These are phyloP conservation scores for Calliphora vomitoria DNA, from an alignment of 2,888 invertebrate species.

Conservation along the genomic window DNA sequence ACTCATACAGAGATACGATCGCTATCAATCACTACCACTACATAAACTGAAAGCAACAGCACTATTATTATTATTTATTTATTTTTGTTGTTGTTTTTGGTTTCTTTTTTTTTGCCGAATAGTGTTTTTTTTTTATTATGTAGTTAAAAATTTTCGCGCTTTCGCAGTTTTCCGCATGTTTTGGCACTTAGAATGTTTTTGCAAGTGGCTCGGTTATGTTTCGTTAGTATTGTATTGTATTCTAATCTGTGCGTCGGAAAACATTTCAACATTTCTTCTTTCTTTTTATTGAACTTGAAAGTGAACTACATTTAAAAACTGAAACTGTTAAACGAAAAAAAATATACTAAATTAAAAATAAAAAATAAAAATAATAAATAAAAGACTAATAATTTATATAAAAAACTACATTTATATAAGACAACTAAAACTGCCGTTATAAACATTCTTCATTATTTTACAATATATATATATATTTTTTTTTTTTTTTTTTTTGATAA, in stretches of 20 bases:
- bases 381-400: background rate
- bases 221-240: constrained; percentile 67
- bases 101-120: constrained; percentile 45
- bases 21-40: constrained; percentile 65
- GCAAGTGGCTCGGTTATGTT: constrained; percentile 76
- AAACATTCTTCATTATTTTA: background rate
- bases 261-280: constrained; percentile 52
- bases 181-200: constrained; percentile 75
- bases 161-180: constrained; percentile 76
- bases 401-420: background rate
- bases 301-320: constrained; percentile 30
- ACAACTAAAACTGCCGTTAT: background rate
- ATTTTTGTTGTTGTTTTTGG: constrained; percentile 11
- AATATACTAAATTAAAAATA: constrained; percentile 18
- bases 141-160: constrained; percentile 72
- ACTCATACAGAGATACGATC: constrained; percentile 58
- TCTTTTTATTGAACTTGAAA: constrained; percentile 62
- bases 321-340: constrained; percentile 24
- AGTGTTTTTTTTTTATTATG: constrained; percentile 60
- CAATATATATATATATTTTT: too few relatives aligned
- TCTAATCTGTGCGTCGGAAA: constrained; percentile 72
- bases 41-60: constrained; percentile 11
- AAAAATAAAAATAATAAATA: background rate
- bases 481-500: background rate
- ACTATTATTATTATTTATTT: constrained; percentile 54